phyloP scores from a whole-genome alignment of 2,113 vertebrate species.

The Ciconia stormi region DNA sequence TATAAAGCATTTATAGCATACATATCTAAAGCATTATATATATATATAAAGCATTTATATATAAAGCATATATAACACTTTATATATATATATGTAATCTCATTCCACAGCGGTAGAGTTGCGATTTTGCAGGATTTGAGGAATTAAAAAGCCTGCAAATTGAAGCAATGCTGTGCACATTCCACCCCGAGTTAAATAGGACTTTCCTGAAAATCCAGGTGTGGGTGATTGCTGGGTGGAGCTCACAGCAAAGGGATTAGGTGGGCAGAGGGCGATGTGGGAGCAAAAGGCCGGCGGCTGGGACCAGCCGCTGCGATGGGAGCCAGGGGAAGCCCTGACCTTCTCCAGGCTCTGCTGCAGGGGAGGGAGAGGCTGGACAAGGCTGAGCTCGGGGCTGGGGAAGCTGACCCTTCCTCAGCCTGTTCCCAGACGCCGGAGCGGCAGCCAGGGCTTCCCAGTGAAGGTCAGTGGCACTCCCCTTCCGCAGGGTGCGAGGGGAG shows the following conservation, averaged over 20 bases:
- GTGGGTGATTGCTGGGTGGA: neutral
- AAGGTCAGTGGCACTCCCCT: no score
- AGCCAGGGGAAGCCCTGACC: neutral
- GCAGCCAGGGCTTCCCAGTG: neutral
- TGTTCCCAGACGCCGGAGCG: rapidly evolving
- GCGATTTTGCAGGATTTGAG: neutral
- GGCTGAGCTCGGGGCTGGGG: neutral
- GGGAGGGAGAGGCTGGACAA: neutral
- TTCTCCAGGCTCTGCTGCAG: neutral
- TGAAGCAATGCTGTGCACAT: neutral
- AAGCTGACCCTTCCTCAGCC: neutral
- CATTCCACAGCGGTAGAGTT: neutral
- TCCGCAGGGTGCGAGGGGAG: neutral
- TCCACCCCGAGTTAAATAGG: neutral
- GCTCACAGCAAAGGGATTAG: neutral
- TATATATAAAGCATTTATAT: no score
- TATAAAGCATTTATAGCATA: no score
- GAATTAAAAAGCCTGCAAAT: neutral
- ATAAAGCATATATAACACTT: neutral
- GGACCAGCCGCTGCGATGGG: neutral
- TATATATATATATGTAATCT: neutral
- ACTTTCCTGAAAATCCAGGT: neutral
- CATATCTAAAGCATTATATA: neutral
- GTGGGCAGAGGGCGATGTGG: no score
- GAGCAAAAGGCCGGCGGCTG: neutral